Conservation (phyloP, 2,888 invertebrate genomes). For the Adelphocoris suturalis region DNA sequence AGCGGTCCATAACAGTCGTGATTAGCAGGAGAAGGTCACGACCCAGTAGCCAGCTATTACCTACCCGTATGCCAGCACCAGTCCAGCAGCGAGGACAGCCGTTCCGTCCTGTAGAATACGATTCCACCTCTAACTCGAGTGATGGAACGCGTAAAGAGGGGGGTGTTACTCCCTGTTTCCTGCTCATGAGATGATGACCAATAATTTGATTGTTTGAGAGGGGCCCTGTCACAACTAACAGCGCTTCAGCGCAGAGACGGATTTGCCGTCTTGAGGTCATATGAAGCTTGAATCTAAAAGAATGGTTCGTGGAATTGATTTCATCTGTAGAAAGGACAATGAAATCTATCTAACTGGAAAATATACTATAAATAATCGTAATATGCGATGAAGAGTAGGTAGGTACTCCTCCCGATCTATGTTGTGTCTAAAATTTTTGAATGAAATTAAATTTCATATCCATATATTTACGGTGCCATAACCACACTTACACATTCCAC, state of each 20-base stretch:
- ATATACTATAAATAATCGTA: too few species aligned
- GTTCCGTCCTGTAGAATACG: neutral
- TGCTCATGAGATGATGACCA: slow-evolving; percentile 30
- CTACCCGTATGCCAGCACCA: neutral
- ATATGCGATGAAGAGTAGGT: too few species aligned
- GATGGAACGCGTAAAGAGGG: neutral
- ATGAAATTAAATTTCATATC: too few species aligned
- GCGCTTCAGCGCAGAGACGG: neutral
- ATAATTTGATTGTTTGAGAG: slow-evolving; percentile 27
- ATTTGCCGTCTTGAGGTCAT: neutral
- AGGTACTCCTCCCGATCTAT: too few species aligned
- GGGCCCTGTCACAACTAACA: neutral
- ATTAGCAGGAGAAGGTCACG: slow-evolving; percentile 32
- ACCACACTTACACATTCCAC: too few species aligned
- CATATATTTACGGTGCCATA: too few species aligned
- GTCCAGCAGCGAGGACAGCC: neutral
- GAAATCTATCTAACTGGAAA: too few species aligned
- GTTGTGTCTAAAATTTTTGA: too few species aligned
- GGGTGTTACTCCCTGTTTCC: neutral
- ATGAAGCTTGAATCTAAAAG: too few species aligned
- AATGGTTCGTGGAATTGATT: too few species aligned
- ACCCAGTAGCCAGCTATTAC: slow-evolving; percentile 31
- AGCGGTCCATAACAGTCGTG: neutral
- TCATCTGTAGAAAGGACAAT: too few species aligned
- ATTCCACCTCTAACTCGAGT: neutral